phyloP scores from a whole-genome alignment of 1,140 invertebrate genomes.

The Acromyrmex heyeri region DNA sequence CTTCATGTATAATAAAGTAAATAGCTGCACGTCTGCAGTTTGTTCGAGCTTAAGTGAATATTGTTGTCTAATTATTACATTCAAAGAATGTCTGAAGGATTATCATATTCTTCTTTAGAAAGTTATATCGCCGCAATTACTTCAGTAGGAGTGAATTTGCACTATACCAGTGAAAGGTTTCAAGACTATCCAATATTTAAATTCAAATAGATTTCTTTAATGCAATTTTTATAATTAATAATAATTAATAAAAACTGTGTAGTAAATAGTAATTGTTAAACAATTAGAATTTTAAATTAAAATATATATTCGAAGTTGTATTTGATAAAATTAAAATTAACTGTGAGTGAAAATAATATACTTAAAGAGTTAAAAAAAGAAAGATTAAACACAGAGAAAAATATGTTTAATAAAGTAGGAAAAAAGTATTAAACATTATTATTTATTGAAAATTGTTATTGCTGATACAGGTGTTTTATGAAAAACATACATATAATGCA shows the following conservation, averaged over 20 bases:
- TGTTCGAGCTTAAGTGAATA: not conserved
- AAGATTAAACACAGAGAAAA: no score
- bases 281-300: not conserved
- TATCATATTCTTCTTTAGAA: not conserved
- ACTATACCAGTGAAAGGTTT: not conserved
- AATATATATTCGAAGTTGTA: not conserved
- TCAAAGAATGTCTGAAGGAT: not conserved
- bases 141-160: not conserved
- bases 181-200: not conserved
- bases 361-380: not conserved
- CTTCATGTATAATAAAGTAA: not conserved
- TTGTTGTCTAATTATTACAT: not conserved
- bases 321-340: not conserved
- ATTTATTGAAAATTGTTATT: not conserved
- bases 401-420: not conserved
- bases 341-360: not conserved
- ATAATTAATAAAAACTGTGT: not conserved
- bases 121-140: not conserved
- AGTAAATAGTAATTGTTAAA: not conserved
- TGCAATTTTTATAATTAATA: conserved; percentile 1
- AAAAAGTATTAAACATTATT: not conserved
- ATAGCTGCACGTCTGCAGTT: not conserved
- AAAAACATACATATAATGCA: not conserved
- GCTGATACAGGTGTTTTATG: not conserved
- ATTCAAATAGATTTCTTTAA: not conserved